phyloP scores from a whole-genome alignment of 2,888 invertebrate species.

The Perithous albicinctus region DNA sequence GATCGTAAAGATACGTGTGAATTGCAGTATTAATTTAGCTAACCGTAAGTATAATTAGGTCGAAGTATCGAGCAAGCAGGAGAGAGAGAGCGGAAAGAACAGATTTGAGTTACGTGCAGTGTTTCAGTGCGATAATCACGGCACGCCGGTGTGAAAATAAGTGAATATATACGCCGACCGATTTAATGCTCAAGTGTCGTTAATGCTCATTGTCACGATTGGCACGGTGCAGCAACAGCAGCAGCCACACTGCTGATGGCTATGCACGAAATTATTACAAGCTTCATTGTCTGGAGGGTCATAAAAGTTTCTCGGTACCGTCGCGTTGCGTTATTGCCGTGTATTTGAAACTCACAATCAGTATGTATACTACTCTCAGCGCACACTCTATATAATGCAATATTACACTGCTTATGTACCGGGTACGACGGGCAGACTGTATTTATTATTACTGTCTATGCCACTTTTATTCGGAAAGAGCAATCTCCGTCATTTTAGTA shows the following conservation, averaged over 20 bases:
- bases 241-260: not conserved
- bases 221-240: not conserved
- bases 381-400: not conserved
- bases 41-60: not conserved
- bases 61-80: not conserved
- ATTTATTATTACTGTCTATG: constrained; percentile 23
- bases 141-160: not conserved
- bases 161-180: not conserved
- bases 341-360: constrained; percentile 23
- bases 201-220: not conserved
- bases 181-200: constrained; percentile 8
- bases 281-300: constrained; percentile 68
- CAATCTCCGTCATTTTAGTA: constrained; percentile 13
- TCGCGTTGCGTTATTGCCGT: constrained; percentile 61
- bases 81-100: not conserved
- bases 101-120: not conserved
- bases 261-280: constrained; percentile 58
- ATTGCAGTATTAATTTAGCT: constrained; percentile 40
- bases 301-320: constrained; percentile 67
- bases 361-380: not conserved
- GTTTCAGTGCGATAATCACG: constrained; percentile 14
- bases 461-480: constrained; percentile 28
- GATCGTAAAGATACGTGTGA: constrained; percentile 51
- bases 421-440: not conserved
- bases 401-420: constrained; percentile 1